phyloP scores from a whole-genome alignment of 2,888 invertebrate genomes.

The Tetropium fuscum region DNA sequence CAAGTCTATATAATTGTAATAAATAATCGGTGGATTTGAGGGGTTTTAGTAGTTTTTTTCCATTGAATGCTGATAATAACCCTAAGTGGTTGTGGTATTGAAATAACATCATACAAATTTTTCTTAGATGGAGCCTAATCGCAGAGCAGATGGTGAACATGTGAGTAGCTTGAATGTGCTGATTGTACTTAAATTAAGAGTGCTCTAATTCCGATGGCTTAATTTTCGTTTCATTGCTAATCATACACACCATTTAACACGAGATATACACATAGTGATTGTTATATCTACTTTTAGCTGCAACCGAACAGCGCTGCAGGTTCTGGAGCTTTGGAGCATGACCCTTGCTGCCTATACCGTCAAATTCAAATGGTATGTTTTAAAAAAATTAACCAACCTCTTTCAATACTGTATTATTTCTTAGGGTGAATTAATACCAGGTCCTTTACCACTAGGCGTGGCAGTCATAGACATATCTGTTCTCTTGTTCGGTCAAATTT shows the following conservation, averaged over 20 bases:
- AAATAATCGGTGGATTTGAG: no score
- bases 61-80: background rate
- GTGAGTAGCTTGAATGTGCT: conserved; percentile 71
- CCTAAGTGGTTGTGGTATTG: conserved; percentile 10
- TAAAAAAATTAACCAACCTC: no score
- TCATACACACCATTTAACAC: conserved; percentile 12
- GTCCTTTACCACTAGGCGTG: conserved; percentile 92
- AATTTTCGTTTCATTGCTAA: conserved; percentile 30
- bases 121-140: conserved; percentile 85
- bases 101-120: conserved; percentile 42
- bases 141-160: conserved; percentile 84
- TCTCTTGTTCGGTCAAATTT: conserved; percentile 91
- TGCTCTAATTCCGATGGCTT: conserved; percentile 34
- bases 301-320: conserved; percentile 96
- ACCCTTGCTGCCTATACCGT: conserved; percentile 91
- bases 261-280: conserved; percentile 10
- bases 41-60: no score
- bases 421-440: conserved; percentile 74
- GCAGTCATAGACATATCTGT: conserved; percentile 97
- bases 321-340: conserved; percentile 97
- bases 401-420: no score
- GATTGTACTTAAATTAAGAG: conserved; percentile 38
- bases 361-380: conserved; percentile 70
- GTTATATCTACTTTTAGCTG: conserved; percentile 71
- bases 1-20: no score